Percentiles rank a stretch among this genome's conserved stretches.
These are phyloP conservation scores for Dolichallabes microphthalmus DNA, from an alignment of 2,113 vertebrate genomes.

Conservation along the genomic window DNA sequence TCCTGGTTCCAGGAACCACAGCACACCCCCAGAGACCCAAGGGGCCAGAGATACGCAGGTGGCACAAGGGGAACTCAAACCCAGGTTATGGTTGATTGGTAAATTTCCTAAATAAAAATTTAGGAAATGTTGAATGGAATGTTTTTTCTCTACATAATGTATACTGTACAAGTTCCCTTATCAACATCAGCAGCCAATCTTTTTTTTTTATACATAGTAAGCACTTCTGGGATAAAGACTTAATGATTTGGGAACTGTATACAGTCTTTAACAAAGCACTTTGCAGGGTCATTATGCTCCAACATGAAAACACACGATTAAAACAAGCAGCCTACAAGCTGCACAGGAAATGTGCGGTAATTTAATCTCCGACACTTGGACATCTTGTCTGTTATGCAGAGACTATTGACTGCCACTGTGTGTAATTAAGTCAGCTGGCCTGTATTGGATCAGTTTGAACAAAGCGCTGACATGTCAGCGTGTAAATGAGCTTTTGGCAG, in stretches of 20 bases:
- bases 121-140: background rate
- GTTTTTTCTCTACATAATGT: background rate
- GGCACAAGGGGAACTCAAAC: too few species aligned
- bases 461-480: slow-evolving; percentile 71
- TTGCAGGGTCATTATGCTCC: slow-evolving; percentile 3
- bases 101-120: background rate
- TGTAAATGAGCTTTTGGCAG: slow-evolving; percentile 63
- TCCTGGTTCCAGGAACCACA: too few species aligned
- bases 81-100: too few species aligned
- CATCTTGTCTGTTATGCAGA: slow-evolving; percentile 66
- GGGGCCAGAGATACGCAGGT: too few species aligned
- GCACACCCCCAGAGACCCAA: too few species aligned
- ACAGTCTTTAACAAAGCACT: slow-evolving; percentile 13
- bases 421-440: slow-evolving; percentile 54
- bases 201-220: background rate
- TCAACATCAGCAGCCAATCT: background rate
- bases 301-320: slow-evolving; percentile 29
- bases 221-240: background rate
- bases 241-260: background rate
- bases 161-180: background rate
- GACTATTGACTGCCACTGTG: slow-evolving; percentile 68
- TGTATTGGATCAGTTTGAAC: slow-evolving; percentile 62
- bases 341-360: slow-evolving; percentile 65
- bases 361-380: slow-evolving; percentile 66
- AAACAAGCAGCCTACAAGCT: slow-evolving; percentile 23